phyloP scores from a whole-genome alignment of 2,797 vertebrate species.

The Pogoniulus pusillus region DNA sequence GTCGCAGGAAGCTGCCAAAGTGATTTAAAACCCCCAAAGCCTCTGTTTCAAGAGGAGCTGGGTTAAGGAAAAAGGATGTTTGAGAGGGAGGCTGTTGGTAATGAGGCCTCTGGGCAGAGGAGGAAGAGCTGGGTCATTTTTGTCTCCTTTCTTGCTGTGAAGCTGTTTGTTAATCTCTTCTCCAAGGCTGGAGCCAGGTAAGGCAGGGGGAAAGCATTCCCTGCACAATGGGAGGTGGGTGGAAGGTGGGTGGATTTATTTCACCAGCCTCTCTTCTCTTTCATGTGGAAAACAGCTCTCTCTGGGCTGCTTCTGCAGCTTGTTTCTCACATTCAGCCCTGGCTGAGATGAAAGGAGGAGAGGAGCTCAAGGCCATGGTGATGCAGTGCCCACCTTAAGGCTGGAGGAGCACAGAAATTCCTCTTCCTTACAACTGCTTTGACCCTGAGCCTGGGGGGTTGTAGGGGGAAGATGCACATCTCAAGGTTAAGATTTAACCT shows the following conservation, averaged over 20 bases:
- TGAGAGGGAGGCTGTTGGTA: not conserved
- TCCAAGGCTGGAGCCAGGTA: not conserved
- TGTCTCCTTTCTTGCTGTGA: not conserved
- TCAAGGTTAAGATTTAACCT: not conserved
- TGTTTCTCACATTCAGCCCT: not conserved
- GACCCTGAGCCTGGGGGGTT: not conserved
- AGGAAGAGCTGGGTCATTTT: not conserved
- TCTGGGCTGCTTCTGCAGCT: not conserved
- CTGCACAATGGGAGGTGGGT: not conserved
- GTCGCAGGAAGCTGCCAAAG: not conserved
- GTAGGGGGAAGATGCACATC: not conserved
- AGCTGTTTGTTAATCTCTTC: not conserved
- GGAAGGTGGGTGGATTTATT: not conserved
- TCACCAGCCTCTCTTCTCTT: not conserved
- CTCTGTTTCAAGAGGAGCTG: not conserved
- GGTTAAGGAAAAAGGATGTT: not conserved
- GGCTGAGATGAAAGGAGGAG: not conserved
- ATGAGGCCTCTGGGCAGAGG: not conserved
- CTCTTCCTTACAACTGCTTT: not conserved
- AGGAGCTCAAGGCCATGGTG: not conserved
- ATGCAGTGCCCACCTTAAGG: not conserved
- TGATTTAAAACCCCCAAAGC: not conserved
- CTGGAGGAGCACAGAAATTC: not conserved
- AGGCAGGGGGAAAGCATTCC: fast-evolving
- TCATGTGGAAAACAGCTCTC: not conserved